Percentiles rank a stretch among this genome's conserved stretches.
phyloP scores from a whole-genome alignment of 2,113 vertebrate species.

The Microcebus lehilahytsara region DNA sequence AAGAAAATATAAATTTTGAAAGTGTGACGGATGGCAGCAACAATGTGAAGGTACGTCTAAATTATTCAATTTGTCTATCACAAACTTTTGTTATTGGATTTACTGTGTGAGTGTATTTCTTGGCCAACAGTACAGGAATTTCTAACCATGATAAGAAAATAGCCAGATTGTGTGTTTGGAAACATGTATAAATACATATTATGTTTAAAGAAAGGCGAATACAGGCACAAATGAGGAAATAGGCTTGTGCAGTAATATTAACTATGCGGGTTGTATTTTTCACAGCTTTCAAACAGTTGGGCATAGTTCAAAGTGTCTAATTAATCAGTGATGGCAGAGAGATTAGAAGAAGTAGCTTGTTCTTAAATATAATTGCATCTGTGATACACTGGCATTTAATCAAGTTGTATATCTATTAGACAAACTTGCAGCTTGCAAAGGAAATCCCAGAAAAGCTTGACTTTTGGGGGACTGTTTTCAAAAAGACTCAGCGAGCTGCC shows the following conservation, averaged over 20 bases:
- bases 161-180: conserved; percentile 66
- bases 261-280: conserved; percentile 63
- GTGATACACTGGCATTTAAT: conserved; percentile 72
- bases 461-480: background rate
- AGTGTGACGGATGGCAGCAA: background rate
- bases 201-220: conserved; percentile 60
- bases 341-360: conserved; percentile 74
- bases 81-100: conserved; percentile 38
- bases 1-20: background rate
- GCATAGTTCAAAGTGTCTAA: conserved; percentile 77
- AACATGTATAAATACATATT: conserved; percentile 66
- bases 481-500: background rate
- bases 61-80: conserved; percentile 29
- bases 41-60: background rate
- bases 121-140: conserved; percentile 44
- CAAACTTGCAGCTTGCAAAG: background rate
- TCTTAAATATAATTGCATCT: conserved; percentile 80
- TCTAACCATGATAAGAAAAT: conserved; percentile 63
- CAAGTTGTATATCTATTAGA: conserved; percentile 54
- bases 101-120: conserved; percentile 45
- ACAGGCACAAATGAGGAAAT: conserved; percentile 55
- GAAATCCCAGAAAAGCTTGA: background rate
- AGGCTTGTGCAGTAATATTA: conserved; percentile 63
- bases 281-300: conserved; percentile 73
- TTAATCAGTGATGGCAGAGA: conserved; percentile 80